Percentiles rank a stretch among this genome's conserved stretches.
These are phyloP conservation scores for Syngnathus typhle DNA, from an alignment of 2,113 vertebrate genomes.

Conservation along the genomic window DNA sequence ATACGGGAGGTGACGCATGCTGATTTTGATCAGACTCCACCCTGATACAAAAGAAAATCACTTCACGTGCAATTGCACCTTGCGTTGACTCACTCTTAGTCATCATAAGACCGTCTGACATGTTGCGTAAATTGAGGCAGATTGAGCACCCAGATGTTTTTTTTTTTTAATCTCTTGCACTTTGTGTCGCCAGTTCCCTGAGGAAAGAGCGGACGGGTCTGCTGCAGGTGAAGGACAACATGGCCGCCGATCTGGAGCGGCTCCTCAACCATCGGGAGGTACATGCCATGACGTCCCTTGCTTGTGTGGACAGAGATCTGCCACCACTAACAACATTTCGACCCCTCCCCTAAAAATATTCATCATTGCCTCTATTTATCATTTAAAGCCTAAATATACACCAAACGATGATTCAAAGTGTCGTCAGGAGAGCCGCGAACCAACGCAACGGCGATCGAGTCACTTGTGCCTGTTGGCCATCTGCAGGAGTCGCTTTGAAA, in stretches of 20 bases:
- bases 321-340: not conserved
- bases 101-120: not conserved
- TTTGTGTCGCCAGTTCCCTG: constrained; percentile 72
- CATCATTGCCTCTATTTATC: not conserved
- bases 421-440: not conserved
- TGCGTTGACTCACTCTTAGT: not conserved
- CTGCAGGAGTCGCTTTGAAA: not conserved
- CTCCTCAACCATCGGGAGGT: constrained; percentile 95
- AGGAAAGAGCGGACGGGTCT: constrained; percentile 84
- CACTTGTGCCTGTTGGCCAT: constrained; percentile 4
- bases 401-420: too few species aligned
- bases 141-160: not conserved
- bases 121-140: not conserved
- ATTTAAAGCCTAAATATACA: not conserved
- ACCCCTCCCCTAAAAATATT: too few species aligned
- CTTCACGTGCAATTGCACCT: not conserved
- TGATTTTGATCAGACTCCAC: not conserved
- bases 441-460: not conserved
- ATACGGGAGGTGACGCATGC: not conserved
- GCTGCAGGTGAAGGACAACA: constrained; percentile 89
- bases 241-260: constrained; percentile 90
- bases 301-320: not conserved
- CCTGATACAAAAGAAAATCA: not conserved
- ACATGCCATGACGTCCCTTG: constrained; percentile 23
- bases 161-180: not conserved